Conservation (phyloP, 2,113 vertebrate genomes). For the Nycticryphes semicollaris region DNA sequence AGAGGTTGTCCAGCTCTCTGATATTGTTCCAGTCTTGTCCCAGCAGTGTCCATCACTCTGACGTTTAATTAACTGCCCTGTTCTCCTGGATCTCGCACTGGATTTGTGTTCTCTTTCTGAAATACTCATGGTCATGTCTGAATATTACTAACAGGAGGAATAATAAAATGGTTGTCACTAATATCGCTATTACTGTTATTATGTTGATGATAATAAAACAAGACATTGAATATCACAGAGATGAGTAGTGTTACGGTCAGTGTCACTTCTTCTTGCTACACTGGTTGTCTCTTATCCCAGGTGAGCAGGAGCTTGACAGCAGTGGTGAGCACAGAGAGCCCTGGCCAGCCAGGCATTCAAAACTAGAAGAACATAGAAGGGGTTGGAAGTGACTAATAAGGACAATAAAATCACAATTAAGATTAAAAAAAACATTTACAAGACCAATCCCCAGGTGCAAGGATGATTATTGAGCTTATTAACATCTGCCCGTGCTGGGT, state of each 20-base stretch:
- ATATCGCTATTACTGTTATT: slow-evolving; percentile 12
- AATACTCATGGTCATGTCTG: neutral
- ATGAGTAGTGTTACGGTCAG: neutral
- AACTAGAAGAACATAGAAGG: neutral
- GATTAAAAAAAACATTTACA: neutral
- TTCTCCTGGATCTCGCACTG: slow-evolving; percentile 8
- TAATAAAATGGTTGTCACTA: slow-evolving; percentile 24
- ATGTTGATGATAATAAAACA: slow-evolving; percentile 36
- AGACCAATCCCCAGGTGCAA: neutral
- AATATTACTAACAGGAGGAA: slow-evolving; percentile 29
- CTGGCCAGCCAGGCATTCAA: neutral
- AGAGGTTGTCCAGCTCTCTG: slow-evolving; percentile 49
- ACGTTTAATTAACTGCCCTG: slow-evolving; percentile 62
- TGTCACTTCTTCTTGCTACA: neutral
- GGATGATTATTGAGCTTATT: neutral
- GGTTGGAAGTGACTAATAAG: neutral
- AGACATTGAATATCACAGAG: neutral
- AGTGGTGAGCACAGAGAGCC: neutral
- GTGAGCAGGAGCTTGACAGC: neutral
- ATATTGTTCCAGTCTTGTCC: slow-evolving; percentile 46
- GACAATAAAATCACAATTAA: neutral
- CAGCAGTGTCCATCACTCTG: slow-evolving; percentile 62
- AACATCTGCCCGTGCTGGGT: neutral
- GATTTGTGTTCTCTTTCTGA: slow-evolving; percentile 28
- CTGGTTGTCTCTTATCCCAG: neutral